Evolutionary conservation across 2,888 invertebrate genomes (phyloP).

Genomic region (Sminthurides aquaticus): DNA sequence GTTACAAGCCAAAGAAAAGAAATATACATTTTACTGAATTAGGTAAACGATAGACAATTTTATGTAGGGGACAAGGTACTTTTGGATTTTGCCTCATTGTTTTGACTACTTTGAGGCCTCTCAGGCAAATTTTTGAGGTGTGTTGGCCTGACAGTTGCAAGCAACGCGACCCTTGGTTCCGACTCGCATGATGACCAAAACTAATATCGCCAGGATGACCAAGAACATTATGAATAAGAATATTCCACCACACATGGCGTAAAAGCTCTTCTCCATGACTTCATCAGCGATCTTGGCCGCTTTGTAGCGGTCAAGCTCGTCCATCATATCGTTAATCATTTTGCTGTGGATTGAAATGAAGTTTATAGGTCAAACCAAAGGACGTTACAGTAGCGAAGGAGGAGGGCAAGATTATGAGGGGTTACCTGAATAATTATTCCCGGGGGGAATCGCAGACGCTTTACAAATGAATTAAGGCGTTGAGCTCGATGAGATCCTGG

Average conservation of each 20-base stretch:
- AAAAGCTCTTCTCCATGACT: slow-evolving; percentile 11
- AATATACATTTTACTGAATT: too few relatives aligned
- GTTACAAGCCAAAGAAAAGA: too few relatives aligned
- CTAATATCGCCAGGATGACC: slow-evolving; percentile 13
- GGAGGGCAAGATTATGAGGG: too few relatives aligned
- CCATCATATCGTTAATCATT: slow-evolving; percentile 23
- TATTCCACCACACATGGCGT: slow-evolving; percentile 5
- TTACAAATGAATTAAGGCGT: too few relatives aligned
- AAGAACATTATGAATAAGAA: slow-evolving; percentile 7
- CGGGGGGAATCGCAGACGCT: too few relatives aligned
- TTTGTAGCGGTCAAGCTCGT: slow-evolving; percentile 17
- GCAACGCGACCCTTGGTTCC: slow-evolving; percentile 16
- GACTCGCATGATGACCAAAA: slow-evolving; percentile 5
- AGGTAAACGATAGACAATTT: too few relatives aligned
- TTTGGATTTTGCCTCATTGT: too few relatives aligned
- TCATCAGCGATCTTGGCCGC: slow-evolving; percentile 15
- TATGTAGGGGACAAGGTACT: too few relatives aligned
- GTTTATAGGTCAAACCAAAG: not conserved
- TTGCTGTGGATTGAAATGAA: slow-evolving; percentile 6
- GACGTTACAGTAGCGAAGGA: not conserved
- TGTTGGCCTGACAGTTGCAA: slow-evolving; percentile 12
- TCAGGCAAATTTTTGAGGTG: slow-evolving; percentile 22
- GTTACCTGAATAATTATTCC: too few relatives aligned
- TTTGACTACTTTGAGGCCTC: too few relatives aligned
- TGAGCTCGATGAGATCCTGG: too few relatives aligned